phyloP scores from a whole-genome alignment of 2,888 invertebrate genomes.

The Oxycera nigricornis region DNA sequence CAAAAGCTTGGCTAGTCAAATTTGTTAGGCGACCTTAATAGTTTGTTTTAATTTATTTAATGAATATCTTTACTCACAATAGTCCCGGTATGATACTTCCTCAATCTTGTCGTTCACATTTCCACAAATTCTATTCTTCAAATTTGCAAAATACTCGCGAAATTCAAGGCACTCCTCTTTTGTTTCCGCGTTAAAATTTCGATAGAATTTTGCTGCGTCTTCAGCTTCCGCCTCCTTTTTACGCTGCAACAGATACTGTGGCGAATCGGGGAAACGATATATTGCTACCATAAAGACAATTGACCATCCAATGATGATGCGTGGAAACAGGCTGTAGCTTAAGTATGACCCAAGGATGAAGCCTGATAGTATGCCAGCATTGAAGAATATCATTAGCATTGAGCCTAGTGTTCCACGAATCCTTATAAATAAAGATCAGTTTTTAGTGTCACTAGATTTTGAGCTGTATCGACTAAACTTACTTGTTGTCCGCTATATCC shows the following conservation, averaged over 20 bases:
- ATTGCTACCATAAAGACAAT: constrained; percentile 52
- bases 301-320: constrained; percentile 53
- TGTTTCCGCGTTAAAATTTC: constrained; percentile 49
- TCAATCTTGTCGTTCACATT: background rate
- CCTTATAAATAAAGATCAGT: constrained; percentile 47
- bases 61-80: constrained; percentile 52
- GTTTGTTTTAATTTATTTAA: no score
- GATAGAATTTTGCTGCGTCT: constrained; percentile 54
- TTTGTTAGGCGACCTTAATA: no score
- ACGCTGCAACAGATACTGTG: constrained; percentile 52
- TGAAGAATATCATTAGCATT: constrained; percentile 55
- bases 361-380: constrained; percentile 55
- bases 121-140: constrained; percentile 49
- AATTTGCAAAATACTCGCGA: constrained; percentile 46
- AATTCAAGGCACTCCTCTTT: constrained; percentile 50
- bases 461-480: background rate
- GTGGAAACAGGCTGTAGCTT: constrained; percentile 54
- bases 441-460: background rate
- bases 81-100: constrained; percentile 49
- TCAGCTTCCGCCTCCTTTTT: constrained; percentile 52
- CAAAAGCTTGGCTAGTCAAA: no score
- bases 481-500: constrained; percentile 56
- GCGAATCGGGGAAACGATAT: constrained; percentile 55
- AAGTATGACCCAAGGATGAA: constrained; percentile 55
- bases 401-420: constrained; percentile 57